Evolutionary conservation across 2,888 invertebrate species (phyloP), one percentile per base, ranked within the genome.

Genomic region (Troides aeacus): DNA sequence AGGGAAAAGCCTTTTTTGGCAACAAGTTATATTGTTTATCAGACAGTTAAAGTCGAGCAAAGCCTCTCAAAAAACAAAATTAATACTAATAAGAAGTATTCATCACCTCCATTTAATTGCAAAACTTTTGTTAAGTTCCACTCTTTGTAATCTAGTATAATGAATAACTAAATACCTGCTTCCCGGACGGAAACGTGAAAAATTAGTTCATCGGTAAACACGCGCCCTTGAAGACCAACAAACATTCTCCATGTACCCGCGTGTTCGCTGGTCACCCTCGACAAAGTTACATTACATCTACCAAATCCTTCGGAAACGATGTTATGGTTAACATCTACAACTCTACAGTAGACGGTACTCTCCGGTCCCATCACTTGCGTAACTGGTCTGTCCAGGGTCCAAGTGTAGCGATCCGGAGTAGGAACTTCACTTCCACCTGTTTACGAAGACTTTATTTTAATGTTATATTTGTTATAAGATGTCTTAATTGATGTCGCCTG

Each of bases 261-360:
- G 67, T 89, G 87, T 6, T 81, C 78, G 0, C 24, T 21, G 0
- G 75, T 78, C 0, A 81, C 87, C 63, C 81, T 81, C 5, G 81
- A 78, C 18, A 91, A 24, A 0, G 68, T 72, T n/a, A 90, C 73
- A 56, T 70, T 75, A 73, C 92, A 92, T 68, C 74, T 79, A 2
- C 90, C 88, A 64, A 90, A 90, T 56, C 79, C 79, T 42, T 90
- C 86, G 70, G 79, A 88, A 8, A 84, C 74, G 0, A 72, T 73
- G 21, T 73, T 65, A 0, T 78, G 79, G 18, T 64, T 58, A 0
- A 84, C 80, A 46, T 84, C 81, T 7, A 74, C 70, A 1, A 90
- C 70, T 68, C 73, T 82, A 73, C 92, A 92, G 78, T 87, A 91
- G 0, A 86, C 76, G 0, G 85, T 81, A 64, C 84, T 75, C 65